A percentile compares a stretch with the other conserved stretches of the same genome.
Conservation (phyloP, 1,140 invertebrate species). For the Drosophila mojavensis region DNA sequence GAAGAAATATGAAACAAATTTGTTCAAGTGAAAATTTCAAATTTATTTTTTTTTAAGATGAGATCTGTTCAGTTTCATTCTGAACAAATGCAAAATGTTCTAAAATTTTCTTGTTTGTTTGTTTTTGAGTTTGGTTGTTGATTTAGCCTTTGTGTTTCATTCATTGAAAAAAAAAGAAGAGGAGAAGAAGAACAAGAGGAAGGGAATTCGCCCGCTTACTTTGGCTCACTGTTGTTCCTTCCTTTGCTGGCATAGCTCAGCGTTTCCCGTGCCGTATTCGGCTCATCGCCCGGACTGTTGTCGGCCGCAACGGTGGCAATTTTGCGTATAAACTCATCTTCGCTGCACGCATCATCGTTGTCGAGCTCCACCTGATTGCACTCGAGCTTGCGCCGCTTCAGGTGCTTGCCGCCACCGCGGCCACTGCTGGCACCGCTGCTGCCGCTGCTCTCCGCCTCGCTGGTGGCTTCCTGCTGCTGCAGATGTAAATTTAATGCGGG, state of each 20-base stretch:
- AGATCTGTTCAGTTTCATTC: too few relatives aligned
- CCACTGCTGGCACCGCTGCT: not conserved
- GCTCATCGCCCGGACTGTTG: not conserved
- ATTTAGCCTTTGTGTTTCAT: too few relatives aligned
- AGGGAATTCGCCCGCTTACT: conserved; percentile 50
- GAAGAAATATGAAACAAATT: too few relatives aligned
- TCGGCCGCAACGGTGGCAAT: conserved; percentile 62
- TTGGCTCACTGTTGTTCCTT: conserved; percentile 55
- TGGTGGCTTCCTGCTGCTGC: conserved; percentile 30
- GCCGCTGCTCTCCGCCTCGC: conserved; percentile 9
- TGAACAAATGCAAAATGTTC: too few relatives aligned
- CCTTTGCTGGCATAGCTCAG: conserved; percentile 16
- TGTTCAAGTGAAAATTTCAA: too few relatives aligned
- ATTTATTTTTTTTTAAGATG: too few relatives aligned
- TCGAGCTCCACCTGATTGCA: conserved; percentile 87
- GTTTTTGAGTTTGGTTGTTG: conserved; percentile 10
- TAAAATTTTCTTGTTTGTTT: not conserved
- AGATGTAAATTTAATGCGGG: conserved; percentile 40
- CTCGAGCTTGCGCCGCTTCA: conserved; percentile 87
- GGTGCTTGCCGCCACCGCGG: conserved; percentile 49
- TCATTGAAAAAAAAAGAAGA: conserved; percentile 21
- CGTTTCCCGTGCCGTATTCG: conserved; percentile 5
- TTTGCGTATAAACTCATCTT: conserved; percentile 81
- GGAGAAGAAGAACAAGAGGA: not conserved
- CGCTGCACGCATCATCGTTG: conserved; percentile 87